phyloP scores from a whole-genome alignment of 2,113 vertebrate species.

The Acrocephalus kingi region DNA sequence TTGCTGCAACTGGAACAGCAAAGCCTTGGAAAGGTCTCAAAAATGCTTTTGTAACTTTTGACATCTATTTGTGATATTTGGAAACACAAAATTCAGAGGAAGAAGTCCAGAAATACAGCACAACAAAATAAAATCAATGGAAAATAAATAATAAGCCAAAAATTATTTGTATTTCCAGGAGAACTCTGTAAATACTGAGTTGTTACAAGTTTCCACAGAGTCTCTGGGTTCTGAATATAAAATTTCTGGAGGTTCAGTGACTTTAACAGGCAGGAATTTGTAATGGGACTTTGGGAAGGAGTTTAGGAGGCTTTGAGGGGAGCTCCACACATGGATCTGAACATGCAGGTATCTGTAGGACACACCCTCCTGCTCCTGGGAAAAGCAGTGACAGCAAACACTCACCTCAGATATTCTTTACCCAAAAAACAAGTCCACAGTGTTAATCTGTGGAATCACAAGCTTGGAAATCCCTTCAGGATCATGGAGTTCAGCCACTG shows the following conservation, averaged over 20 bases:
- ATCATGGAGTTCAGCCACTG: background rate
- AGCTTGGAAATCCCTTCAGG: background rate
- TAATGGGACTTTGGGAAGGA: background rate
- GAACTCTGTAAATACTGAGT: background rate
- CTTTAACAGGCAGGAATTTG: background rate
- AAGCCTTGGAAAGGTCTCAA: background rate
- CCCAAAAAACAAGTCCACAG: background rate
- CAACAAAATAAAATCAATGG: background rate
- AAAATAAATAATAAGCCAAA: background rate
- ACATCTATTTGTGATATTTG: background rate
- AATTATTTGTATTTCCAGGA: background rate
- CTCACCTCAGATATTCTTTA: background rate
- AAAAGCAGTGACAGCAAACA: background rate
- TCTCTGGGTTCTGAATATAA: background rate
- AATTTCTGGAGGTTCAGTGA: background rate
- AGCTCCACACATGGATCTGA: background rate
- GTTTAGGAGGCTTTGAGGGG: background rate
- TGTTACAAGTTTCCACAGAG: background rate
- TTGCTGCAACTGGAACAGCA: background rate
- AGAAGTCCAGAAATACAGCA: background rate
- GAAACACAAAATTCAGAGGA: background rate
- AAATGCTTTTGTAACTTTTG: background rate
- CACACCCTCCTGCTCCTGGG: background rate
- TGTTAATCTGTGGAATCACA: background rate
- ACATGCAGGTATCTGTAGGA: fast-evolving